Conservation (phyloP, 2,113 vertebrate genomes). For the Mellivora capensis region DNA sequence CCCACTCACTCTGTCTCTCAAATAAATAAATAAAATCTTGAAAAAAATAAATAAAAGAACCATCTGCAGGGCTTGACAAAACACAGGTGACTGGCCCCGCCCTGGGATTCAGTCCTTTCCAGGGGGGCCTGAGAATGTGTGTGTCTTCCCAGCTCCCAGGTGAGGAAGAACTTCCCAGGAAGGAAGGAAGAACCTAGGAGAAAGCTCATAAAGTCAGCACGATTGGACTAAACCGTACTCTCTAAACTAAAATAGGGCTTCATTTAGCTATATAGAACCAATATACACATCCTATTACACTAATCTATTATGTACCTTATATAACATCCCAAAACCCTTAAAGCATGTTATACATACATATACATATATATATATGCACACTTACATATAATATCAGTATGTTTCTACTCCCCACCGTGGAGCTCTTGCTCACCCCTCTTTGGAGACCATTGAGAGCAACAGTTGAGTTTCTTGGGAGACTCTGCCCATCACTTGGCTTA, state of each 20-base stretch:
- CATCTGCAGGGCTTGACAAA: not conserved
- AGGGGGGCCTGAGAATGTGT: fast-evolving
- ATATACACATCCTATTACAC: no score
- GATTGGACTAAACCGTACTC: no score
- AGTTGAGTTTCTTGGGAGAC: not conserved
- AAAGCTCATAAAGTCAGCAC: no score
- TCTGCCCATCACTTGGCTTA: not conserved
- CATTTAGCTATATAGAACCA: not conserved
- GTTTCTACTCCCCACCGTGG: not conserved
- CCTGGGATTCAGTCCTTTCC: fast-evolving
- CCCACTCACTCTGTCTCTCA: no score
- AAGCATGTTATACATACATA: no score
- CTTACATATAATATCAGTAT: not conserved
- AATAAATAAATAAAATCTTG: no score
- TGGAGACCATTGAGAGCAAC: not conserved
- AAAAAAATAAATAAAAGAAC: not conserved
- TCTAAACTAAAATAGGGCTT: not conserved
- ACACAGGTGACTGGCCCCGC: fast-evolving
- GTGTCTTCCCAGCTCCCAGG: fast-evolving
- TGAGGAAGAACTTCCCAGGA: no score
- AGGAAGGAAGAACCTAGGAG: not conserved
- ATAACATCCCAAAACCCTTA: not conserved
- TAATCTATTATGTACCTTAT: no score
- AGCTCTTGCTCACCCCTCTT: not conserved
- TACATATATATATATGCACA: no score